Conservation (phyloP, 1,140 invertebrate species). For the Drosophila grimshawi region DNA sequence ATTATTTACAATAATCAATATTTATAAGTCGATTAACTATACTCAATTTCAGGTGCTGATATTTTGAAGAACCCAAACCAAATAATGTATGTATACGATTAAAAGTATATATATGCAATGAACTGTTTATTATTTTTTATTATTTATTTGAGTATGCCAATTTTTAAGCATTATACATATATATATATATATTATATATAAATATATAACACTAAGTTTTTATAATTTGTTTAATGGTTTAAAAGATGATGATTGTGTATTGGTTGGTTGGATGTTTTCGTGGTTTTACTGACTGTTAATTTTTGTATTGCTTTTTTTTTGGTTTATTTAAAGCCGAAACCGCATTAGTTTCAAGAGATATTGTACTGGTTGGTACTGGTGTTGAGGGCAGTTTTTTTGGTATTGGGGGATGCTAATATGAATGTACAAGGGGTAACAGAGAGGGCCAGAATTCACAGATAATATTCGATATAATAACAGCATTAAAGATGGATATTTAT, state of each 20-base stretch:
- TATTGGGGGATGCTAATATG: constrained; percentile 37
- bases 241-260: constrained; percentile 51
- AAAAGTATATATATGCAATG: constrained; percentile 53
- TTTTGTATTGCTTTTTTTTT: constrained; percentile 23
- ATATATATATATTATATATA: neutral
- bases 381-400: constrained; percentile 24
- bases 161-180: neutral
- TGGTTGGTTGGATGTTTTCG: constrained; percentile 42
- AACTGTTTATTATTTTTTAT: constrained; percentile 33
- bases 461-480: neutral
- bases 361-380: constrained; percentile 28
- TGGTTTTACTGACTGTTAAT: constrained; percentile 23
- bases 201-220: constrained; percentile 14
- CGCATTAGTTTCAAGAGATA: constrained; percentile 61
- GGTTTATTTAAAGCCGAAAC: constrained; percentile 45
- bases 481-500: too few species aligned
- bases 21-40: constrained; percentile 29
- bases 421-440: constrained; percentile 29
- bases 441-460: constrained; percentile 21
- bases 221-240: constrained; percentile 38
- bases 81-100: constrained; percentile 63
- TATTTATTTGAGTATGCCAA: constrained; percentile 1
- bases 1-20: constrained; percentile 63
- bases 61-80: constrained; percentile 71
- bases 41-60: constrained; percentile 55